Evolutionary conservation across 2,888 invertebrate genomes (phyloP), one percentile per base, ranked within the genome.

Genomic region (Iphiclides podalirius): DNA sequence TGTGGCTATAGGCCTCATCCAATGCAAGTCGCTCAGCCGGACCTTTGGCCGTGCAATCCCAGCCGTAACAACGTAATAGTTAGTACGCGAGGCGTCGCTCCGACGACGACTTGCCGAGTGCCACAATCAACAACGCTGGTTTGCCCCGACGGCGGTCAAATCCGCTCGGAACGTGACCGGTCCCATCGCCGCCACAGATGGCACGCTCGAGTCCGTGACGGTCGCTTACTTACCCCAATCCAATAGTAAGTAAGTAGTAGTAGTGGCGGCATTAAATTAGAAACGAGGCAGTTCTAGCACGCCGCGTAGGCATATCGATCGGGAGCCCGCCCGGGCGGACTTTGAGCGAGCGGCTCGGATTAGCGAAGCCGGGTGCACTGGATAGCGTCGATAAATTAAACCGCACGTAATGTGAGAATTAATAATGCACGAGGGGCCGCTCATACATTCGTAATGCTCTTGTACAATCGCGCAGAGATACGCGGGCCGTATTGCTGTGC

Each of bases 301-400:
- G n/a, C 8, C 26, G 26, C 26, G 38, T 3, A 7, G 2, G 40
- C 17, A 41, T 26, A 47, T 47, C 26, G 40, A 47, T 47, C 34
- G 35, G 26, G 16, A n/a, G 13, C 12, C 20, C 35, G 16, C 26
- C 12, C 14, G 35, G 14, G 8, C 26, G n/a, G 47, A 48, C 42
- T 13, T 36, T 48, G 48, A 48, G 31, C 11, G 31, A 48, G 42
- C 31, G 36, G 7, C 11, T 12, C 9, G 31, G 37, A 23, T 31
- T 44, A 23, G 20, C 14, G 40, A 39, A 42, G n/a, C 48, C 33
- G 42, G 37, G n/a, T 26, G 14, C 11, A 33, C 31, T 42, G 42
- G 23, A 37, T 37, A 42, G 13, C 42, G 28, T 42, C 48, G 33
- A 42, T 38, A 48, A 48, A 48, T 38, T 42, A 42, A 38, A 42